These are phyloP conservation scores for Ptilodon capucinus DNA, from an alignment of 2,888 invertebrate genomes.

Conservation along the genomic window DNA sequence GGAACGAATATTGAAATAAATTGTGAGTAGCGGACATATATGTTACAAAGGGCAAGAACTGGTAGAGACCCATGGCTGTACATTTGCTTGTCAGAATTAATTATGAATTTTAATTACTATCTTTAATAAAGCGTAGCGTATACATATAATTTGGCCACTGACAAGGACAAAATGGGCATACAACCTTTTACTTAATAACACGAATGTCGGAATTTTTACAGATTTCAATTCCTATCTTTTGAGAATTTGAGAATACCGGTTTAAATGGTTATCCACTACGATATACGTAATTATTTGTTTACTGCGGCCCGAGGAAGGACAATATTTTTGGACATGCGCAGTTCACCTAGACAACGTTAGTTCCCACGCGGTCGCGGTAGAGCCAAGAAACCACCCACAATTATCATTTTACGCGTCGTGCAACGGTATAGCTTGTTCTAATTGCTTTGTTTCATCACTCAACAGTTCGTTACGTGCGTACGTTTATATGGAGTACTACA, in stretches of 20 bases:
- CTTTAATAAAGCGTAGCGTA: too few relatives aligned
- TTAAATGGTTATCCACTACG: too few relatives aligned
- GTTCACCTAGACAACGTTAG: neutral
- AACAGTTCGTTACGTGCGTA: neutral
- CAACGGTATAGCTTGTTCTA: constrained; percentile 13
- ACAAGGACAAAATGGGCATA: too few relatives aligned
- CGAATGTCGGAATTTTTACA: too few relatives aligned
- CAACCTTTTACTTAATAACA: too few relatives aligned
- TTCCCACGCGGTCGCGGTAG: constrained; percentile 26
- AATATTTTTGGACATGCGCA: neutral
- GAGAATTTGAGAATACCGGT: too few relatives aligned
- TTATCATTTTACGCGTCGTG: constrained; percentile 30
- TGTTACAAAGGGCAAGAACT: neutral
- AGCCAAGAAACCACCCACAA: constrained; percentile 23
- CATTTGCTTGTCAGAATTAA: too few relatives aligned
- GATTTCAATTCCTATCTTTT: too few relatives aligned
- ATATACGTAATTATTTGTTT: too few relatives aligned
- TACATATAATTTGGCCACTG: too few relatives aligned
- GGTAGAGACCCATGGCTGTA: too few relatives aligned
- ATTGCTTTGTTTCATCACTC: constrained; percentile 26
- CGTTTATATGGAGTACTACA: neutral
- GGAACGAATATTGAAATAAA: neutral
- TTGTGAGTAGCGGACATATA: neutral
- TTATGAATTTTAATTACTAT: too few relatives aligned
- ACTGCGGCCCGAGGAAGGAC: neutral